phyloP scores from a whole-genome alignment of 53 echinoderm and acorn worm genomes.

The Echinarachnius parma region DNA sequence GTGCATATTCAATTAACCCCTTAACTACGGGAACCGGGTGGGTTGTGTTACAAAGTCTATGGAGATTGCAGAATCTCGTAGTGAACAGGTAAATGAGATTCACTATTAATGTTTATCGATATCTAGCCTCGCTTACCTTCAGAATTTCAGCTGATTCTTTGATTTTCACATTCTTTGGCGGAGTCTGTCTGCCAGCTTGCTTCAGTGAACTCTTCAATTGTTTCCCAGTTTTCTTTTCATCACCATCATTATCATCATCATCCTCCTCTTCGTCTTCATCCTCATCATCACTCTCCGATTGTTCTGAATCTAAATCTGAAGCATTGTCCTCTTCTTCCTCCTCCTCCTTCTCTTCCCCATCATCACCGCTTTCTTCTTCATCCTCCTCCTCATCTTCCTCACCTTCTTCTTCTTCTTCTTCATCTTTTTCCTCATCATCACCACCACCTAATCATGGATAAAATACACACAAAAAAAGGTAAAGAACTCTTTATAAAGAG shows the following conservation, averaged over 20 bases:
- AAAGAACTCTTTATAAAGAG: background rate
- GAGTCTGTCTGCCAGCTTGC: conserved; percentile 13
- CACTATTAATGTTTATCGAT: too few species aligned
- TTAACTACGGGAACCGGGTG: too few species aligned
- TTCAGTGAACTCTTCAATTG: conserved; percentile 30
- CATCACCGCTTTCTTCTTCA: conserved; percentile 22
- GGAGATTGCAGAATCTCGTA: too few species aligned
- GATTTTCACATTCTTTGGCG: conserved; percentile 37
- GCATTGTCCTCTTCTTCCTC: conserved; percentile 23
- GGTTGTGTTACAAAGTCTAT: too few species aligned
- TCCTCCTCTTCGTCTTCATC: conserved; percentile 58
- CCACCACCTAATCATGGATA: background rate
- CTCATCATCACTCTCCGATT: conserved; percentile 3
- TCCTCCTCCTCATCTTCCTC: background rate
- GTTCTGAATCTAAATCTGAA: conserved; percentile 33
- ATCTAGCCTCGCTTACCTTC: conserved; percentile 10
- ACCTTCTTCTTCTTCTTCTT: background rate
- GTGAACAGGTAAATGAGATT: too few species aligned
- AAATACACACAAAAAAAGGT: background rate
- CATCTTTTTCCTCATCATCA: background rate
- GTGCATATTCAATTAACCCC: too few species aligned
- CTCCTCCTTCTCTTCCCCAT: conserved; percentile 31
- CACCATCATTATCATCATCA: conserved; percentile 42
- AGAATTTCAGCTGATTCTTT: conserved; percentile 9
- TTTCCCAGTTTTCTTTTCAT: conserved; percentile 29